Base-by-base conservation (phyloP, 2,797 vertebrate species). In the Tadarida brasiliensis region DNA sequence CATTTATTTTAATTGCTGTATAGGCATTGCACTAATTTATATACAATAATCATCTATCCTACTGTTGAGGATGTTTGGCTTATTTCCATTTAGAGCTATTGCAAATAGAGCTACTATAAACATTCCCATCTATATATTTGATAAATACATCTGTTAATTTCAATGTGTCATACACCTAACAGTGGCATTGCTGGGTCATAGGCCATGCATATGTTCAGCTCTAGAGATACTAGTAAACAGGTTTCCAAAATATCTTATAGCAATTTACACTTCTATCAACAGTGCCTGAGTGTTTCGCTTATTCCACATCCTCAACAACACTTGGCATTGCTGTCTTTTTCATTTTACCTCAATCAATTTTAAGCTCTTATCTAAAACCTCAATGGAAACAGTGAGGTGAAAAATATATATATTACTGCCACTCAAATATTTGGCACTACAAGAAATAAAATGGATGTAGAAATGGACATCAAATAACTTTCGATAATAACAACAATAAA, bases 361-460 rank as follows among this genome's bases (percentile, higher is more conserved):
- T 74, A 56, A 83, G n/a, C 11, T 92, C 11, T 91, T 56, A 59
- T 49, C 57, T 92, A 96, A 89, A 96, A 68, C 33, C 2, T 88
- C 63, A 61, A 17, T 77, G 77, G 51, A 54, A 94, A 83, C 20
- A 71, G 7, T n/a, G 22, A 85, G 80, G 22, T 81, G 7, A 74
- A 81, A 67, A 33, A 51, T 9, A 49, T 24, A 47, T 28, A 24
- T 57, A 78, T 56, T 57, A 35, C 22, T 90, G 33, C 19, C 26
- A 73, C 19, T 87, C 14, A 90, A 61, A 78, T 65, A 88, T 57
- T 73, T 81, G 11, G 9, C 70, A 85, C 30, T 85, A 73, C 2
- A 47, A 96, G 19, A 95, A 94, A 73, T 92, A 67, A 96, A 91
- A 71, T 76, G 51, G 5, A 73, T 15, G 33, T 86, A 86, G 44